Conservation (phyloP, 2,888 invertebrate species). For the Nysson spinosus region DNA sequence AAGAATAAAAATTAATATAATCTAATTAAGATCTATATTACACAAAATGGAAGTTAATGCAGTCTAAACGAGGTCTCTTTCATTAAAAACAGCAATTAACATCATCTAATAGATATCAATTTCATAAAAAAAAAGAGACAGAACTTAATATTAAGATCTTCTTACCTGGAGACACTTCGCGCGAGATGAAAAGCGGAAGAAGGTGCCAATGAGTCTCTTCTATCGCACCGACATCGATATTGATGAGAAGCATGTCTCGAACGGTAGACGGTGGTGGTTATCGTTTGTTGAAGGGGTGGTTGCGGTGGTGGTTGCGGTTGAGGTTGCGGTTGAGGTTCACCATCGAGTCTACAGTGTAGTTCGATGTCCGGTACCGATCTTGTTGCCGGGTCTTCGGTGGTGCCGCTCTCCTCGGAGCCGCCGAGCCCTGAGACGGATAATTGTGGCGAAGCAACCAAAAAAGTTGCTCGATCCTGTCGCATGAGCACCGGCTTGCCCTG, state of each 20-base stretch:
- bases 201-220: constrained; percentile 89
- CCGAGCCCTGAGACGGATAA: constrained; percentile 84
- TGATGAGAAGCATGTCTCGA: constrained; percentile 73
- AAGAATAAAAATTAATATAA: no score
- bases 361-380: constrained; percentile 91
- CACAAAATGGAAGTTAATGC: no score
- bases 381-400: constrained; percentile 84
- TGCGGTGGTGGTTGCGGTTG: constrained; percentile 49
- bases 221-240: constrained; percentile 83
- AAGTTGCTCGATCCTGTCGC: constrained; percentile 91
- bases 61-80: no score
- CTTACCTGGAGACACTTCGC: constrained; percentile 86
- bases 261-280: constrained; percentile 45
- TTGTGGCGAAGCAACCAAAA: constrained; percentile 84
- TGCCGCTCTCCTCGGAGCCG: constrained; percentile 88
- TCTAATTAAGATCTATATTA: no score
- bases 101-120: background rate
- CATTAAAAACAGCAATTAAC: no score
- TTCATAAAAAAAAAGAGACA: no score
- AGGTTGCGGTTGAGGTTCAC: constrained; percentile 75
- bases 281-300: constrained; percentile 59
- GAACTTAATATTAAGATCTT: no score
- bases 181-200: constrained; percentile 87
- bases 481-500: constrained; percentile 87
- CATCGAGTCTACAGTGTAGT: constrained; percentile 84